Conservation (phyloP, 1,140 invertebrate genomes). For the Lasioglossum albipes region DNA sequence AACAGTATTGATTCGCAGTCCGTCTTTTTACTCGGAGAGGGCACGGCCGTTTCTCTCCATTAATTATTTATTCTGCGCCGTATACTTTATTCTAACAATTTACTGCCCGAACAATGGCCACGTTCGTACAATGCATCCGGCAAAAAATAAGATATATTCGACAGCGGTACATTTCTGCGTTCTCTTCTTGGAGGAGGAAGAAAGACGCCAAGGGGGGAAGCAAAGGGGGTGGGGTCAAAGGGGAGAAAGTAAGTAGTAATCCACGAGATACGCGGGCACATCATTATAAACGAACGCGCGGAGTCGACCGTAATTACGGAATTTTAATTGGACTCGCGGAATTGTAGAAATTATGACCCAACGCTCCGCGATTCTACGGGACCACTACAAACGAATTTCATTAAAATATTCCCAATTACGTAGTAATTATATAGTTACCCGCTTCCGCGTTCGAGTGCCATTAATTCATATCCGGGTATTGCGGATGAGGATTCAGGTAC, state of each 20-base stretch:
- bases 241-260: constrained; percentile 9
- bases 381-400: constrained; percentile 20
- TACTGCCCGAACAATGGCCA: not conserved
- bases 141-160: not conserved
- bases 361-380: not conserved
- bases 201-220: too few species aligned
- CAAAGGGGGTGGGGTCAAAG: not conserved
- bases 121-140: not conserved
- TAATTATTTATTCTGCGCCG: not conserved
- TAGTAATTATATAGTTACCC: constrained; percentile 13
- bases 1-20: constrained; percentile 18
- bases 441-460: too few species aligned
- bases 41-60: not conserved
- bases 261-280: not conserved
- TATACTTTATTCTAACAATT: not conserved
- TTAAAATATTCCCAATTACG: constrained; percentile 29
- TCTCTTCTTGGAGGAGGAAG: not conserved
- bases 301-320: constrained; percentile 33
- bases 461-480: too few species aligned
- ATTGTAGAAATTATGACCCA: constrained; percentile 5
- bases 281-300: constrained; percentile 31
- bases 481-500: too few species aligned
- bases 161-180: not conserved
- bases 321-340: constrained; percentile 41
- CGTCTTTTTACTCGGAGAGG: not conserved